phyloP scores from a whole-genome alignment of 2,888 invertebrate genomes.

The Anorthoa munda region DNA sequence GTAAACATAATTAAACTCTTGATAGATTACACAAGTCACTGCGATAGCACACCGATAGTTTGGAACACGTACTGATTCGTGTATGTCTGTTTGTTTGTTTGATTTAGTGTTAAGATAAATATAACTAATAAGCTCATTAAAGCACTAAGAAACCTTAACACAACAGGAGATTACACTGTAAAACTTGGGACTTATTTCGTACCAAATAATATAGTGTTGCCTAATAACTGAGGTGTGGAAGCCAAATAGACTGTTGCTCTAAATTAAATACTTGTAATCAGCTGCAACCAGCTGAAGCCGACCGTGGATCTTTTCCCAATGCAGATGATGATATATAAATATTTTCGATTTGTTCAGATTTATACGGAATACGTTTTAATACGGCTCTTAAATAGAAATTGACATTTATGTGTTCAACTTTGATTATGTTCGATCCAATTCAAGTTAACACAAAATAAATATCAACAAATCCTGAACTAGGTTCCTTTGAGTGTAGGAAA shows the following conservation, averaged over 20 bases:
- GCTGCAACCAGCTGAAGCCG: too few relatives aligned
- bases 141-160: too few relatives aligned
- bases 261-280: too few relatives aligned
- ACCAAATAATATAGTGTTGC: too few relatives aligned
- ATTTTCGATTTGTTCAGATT: background rate
- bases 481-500: constrained; percentile 6
- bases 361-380: background rate
- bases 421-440: background rate
- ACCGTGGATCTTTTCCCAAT: too few relatives aligned
- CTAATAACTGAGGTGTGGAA: too few relatives aligned
- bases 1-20: constrained; percentile 59
- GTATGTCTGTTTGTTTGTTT: background rate
- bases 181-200: too few relatives aligned
- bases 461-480: background rate
- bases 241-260: too few relatives aligned
- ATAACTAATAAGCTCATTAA: too few relatives aligned
- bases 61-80: constrained; percentile 17
- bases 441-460: background rate
- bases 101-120: background rate
- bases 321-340: too few relatives aligned
- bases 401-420: background rate
- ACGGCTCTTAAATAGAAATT: background rate
- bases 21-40: constrained; percentile 37
- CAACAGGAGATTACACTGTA: too few relatives aligned
- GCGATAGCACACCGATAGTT: constrained; percentile 17